These are phyloP conservation scores for Thomomys bottae DNA, from an alignment of 2,113 vertebrate genomes.

Conservation along the genomic window DNA sequence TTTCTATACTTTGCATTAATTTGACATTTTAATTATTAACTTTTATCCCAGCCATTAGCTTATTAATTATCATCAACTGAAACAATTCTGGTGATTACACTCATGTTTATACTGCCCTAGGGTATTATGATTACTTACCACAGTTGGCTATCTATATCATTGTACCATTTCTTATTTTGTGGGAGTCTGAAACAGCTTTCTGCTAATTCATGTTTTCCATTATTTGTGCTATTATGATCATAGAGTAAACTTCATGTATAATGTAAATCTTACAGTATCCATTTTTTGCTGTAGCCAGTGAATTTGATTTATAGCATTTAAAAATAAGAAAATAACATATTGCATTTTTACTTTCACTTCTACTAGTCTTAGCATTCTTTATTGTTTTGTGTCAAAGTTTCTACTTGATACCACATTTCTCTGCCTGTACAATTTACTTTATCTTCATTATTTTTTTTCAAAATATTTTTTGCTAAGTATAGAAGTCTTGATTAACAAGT, in stretches of 20 bases:
- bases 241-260: neutral
- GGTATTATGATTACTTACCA: neutral
- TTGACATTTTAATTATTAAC: neutral
- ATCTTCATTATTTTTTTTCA: neutral
- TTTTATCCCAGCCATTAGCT: neutral
- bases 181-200: neutral
- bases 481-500: neutral
- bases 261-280: neutral
- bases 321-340: neutral
- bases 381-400: neutral
- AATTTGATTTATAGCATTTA: neutral
- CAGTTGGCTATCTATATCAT: neutral
- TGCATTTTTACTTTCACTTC: slow-evolving; percentile 19
- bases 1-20: neutral
- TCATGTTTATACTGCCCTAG: neutral
- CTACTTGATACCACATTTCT: neutral
- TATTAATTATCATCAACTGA: slow-evolving; percentile 6
- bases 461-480: slow-evolving; percentile 26
- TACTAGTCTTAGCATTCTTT: neutral
- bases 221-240: neutral
- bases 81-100: neutral
- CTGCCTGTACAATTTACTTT: neutral
- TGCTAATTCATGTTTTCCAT: neutral
- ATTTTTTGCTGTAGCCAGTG: neutral
- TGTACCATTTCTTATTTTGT: neutral